Evolutionary conservation across 2,888 invertebrate species (phyloP).

Genomic region (Nasonia oneida): DNA sequence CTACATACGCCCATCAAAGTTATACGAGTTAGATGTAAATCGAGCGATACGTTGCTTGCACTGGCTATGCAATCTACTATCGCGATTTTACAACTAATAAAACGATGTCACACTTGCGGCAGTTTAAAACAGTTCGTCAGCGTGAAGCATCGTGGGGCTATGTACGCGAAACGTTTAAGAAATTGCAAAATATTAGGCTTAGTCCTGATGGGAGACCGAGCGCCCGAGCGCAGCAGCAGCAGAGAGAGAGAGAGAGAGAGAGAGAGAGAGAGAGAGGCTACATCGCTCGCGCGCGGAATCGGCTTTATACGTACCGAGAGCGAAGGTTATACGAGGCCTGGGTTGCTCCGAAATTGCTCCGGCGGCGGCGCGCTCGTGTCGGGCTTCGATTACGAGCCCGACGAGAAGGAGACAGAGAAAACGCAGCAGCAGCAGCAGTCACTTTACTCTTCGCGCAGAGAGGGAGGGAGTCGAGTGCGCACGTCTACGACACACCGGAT

Average conservation of each 20-base stretch:
- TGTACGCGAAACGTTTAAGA: not conserved
- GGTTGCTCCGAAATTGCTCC: constrained; percentile 46
- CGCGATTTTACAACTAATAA: not conserved
- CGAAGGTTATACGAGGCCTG: constrained; percentile 15
- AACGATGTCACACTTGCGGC: not conserved
- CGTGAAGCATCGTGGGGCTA: not conserved
- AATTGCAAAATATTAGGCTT: not conserved
- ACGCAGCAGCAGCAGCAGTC: not conserved
- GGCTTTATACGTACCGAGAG: constrained; percentile 19
- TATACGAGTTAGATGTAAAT: not conserved
- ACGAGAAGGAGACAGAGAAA: not conserved
- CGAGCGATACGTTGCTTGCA: not conserved
- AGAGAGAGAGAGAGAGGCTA: too few relatives aligned
- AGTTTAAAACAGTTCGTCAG: not conserved
- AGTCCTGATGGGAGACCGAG: constrained; percentile 12
- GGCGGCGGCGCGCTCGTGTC: constrained; percentile 1
- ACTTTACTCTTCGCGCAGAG: constrained; percentile 25
- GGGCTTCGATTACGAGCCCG: constrained; percentile 49
- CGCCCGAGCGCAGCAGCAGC: not conserved
- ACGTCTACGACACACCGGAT: constrained; percentile 59
- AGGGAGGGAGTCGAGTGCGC: not conserved
- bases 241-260: too few relatives aligned
- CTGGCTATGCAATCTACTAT: not conserved
- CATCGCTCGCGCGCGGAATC: constrained; percentile 11
- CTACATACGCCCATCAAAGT: not conserved